Evolutionary conservation across 2,888 invertebrate genomes (phyloP).

Genomic region (Microchrysa polita): DNA sequence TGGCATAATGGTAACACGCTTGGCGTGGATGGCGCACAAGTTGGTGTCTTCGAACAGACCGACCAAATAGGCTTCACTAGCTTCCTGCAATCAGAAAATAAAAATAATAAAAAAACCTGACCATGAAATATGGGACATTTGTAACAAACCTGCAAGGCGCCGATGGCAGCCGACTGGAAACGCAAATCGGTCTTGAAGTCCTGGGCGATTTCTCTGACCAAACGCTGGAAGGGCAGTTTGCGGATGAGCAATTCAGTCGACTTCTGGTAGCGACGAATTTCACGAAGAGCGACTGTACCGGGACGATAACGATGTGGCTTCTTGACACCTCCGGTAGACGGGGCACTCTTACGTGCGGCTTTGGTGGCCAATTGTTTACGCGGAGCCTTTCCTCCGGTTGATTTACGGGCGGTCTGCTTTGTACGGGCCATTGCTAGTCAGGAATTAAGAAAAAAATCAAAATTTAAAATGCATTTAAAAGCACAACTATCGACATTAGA

Average conservation of each 20-base stretch:
- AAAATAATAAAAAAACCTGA: neutral
- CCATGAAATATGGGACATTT: conserved; percentile 81
- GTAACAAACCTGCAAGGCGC: conserved; percentile 81
- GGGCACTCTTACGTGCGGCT: conserved; percentile 94
- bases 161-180: conserved; percentile 95
- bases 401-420: conserved; percentile 97
- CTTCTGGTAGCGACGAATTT: conserved; percentile 97
- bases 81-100: conserved; percentile 82
- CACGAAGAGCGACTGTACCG: conserved; percentile 95
- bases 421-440: conserved; percentile 87
- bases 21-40: conserved; percentile 96
- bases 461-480: too few relatives aligned
- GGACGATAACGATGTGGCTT: conserved; percentile 97
- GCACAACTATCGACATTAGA: too few relatives aligned
- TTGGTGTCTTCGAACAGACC: conserved; percentile 98
- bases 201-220: conserved; percentile 96
- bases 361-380: conserved; percentile 94
- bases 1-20: conserved; percentile 97
- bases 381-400: conserved; percentile 96
- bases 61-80: conserved; percentile 89
- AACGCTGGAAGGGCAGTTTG: conserved; percentile 94
- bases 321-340: conserved; percentile 94
- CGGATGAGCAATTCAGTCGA: conserved; percentile 95
- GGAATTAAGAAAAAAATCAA: too few relatives aligned
- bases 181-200: conserved; percentile 97